Base-by-base conservation (phyloP, 2,888 invertebrate species). In the Notodonta ziczac region DNA sequence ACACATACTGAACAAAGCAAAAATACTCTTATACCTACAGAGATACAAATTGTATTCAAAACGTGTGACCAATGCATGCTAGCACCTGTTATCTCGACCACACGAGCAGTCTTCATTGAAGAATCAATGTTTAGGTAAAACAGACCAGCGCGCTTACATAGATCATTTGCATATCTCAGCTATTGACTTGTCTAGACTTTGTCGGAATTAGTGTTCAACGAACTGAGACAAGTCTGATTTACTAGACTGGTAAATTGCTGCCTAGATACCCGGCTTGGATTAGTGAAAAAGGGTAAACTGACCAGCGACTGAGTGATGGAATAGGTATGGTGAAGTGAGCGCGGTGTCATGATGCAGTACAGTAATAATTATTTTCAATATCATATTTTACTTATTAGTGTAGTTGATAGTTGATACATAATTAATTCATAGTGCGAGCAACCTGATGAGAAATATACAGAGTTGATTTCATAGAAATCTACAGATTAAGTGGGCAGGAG, bases 181-280 rank as follows among this genome's bases (percentile, higher is more conserved):
- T 83, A 87, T 87, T 85, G 87, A 84, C 83, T 80, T 76, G 88
- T 88, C 88, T 88, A 87, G 87, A 88, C 88, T 83, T 79, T 73
- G 83, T 82, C 78, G 72, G 76, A 84, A 84, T 83, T 82, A 80
- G 79, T 82, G 83, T 81, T 83, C 82, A 83, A 80, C 83, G 81
- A 81, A 83, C 82, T 75, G 81, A 76, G 77, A 80, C 80, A 73
- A 71, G 73, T 75, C 76, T 73, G 76, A 82, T 81, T 81, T 79
- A 80, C 73, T 69, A 71, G 72, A 74, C 73, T 66, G 69, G 67
- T 72, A 74, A 75, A 74, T 73, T 75, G 64, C 66, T 69, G 60
- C 64, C 66, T 68, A 67, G 58, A 70, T 65, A 50, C 59, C 72
- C 60, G 59, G 70, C 58, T n/a, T n/a, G 62, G 59, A 68, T 67